Evolutionary conservation across 2,888 invertebrate genomes (phyloP), one percentile per base, ranked within the genome.

Genomic region (Amiota communis): DNA sequence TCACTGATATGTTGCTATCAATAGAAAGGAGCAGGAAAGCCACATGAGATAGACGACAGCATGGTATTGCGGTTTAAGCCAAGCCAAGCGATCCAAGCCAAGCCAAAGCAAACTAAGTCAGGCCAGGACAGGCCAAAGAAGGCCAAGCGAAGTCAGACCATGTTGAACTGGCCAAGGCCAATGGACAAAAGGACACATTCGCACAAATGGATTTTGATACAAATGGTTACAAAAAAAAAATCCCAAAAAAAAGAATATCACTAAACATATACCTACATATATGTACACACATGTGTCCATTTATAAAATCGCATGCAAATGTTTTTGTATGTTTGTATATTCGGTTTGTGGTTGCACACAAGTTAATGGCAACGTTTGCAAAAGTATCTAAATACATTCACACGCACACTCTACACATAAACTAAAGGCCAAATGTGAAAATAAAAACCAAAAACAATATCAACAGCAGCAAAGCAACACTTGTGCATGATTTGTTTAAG

Each of bases 1-100:
- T 11, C 15, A 76, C 75, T 75, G 74, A 2, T 36, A 36, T 2
- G 23, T 23, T 23, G 23, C 4, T 71, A 76, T 59, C 77, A 80
- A 77, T 72, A 73, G 69, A 74, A 73, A 71, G 36, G 49, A 67
- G n/a, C 47, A 13, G 10, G 15, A 36, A 47, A 67, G 12, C 15
- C 6, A 49, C 47, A 48, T 12, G 47, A 23, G 59, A 74, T 78
- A 76, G 48, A 57, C 20, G 48, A 59, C 77, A 36, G 36, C 36
- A 36, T 36, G 36, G 36, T 36, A 53, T 13, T 53, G 8, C 53
- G 53, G 53, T 53, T 53, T 13, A 12, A 8, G 12, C 12, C n/a
- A n/a, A 53, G 53, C 13, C 53, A 53, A 53, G 15, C 15, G n/a
- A 15, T 53, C 13, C n/a, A 11, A 13, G 64, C 64, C 23, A 15